Conservation (phyloP, 2,113 vertebrate genomes). For the Seriola quinqueradiata region DNA sequence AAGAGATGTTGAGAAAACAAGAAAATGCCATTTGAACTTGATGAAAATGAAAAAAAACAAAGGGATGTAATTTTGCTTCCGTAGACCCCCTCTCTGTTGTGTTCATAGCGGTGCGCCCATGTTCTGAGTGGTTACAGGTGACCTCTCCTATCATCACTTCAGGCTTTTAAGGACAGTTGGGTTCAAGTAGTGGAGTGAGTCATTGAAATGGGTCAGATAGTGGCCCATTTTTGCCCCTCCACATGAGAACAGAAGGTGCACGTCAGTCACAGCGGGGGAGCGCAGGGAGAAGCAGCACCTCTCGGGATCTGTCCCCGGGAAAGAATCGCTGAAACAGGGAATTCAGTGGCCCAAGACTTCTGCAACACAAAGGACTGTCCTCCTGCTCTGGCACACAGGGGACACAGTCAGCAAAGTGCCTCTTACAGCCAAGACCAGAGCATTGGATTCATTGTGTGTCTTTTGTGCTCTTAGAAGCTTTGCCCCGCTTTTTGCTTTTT, state of each 20-base stretch:
- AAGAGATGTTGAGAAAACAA: background rate
- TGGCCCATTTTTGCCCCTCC: slow-evolving; percentile 78
- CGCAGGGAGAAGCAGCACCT: slow-evolving; percentile 73
- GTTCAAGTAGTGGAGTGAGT: slow-evolving; percentile 65
- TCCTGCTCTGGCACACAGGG: slow-evolving; percentile 77
- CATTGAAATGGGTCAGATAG: slow-evolving; percentile 83
- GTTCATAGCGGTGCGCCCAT: slow-evolving; percentile 4
- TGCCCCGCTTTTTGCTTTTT: slow-evolving; percentile 41
- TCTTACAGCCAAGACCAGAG: slow-evolving; percentile 74
- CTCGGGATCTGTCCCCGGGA: slow-evolving; percentile 81
- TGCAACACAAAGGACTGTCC: slow-evolving; percentile 80
- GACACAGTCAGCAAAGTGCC: slow-evolving; percentile 84
- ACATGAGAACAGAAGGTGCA: slow-evolving; percentile 84
- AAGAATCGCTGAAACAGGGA: slow-evolving; percentile 85
- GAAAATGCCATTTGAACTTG: background rate
- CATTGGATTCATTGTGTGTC: slow-evolving; percentile 73
- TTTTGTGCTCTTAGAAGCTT: slow-evolving; percentile 66
- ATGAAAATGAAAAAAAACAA: background rate
- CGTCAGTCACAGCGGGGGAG: slow-evolving; percentile 79
- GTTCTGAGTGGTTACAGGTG: slow-evolving; percentile 19
- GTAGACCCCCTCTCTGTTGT: background rate
- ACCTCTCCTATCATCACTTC: slow-evolving; percentile 55
- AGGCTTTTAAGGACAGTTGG: slow-evolving; percentile 57
- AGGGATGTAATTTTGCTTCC: background rate
- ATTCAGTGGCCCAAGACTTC: slow-evolving; percentile 81